Conservation (phyloP, 2,888 invertebrate species). For the Atrina japonica region DNA sequence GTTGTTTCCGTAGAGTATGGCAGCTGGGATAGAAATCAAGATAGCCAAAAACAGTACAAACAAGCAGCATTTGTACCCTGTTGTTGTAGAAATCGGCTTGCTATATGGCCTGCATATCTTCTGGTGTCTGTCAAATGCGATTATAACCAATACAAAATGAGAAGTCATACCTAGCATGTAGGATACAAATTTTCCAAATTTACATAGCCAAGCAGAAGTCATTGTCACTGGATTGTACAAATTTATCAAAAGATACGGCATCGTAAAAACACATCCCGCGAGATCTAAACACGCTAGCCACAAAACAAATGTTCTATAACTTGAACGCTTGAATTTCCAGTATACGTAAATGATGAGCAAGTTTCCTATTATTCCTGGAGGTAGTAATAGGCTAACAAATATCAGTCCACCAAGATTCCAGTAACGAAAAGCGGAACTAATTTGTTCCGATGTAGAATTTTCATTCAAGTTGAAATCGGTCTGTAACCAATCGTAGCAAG, state of each 20-base stretch:
- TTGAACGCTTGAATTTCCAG: constrained; percentile 12
- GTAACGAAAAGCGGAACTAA: neutral
- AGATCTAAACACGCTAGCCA: constrained; percentile 11
- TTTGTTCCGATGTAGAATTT: constrained; percentile 1
- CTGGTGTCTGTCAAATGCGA: constrained; percentile 4
- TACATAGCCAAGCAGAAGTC: constrained; percentile 5
- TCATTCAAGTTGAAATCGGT: constrained; percentile 12
- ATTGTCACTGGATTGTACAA: constrained; percentile 2
- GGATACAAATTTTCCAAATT: constrained; percentile 11
- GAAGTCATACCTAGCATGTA: constrained; percentile 13
- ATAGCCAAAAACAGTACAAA: neutral
- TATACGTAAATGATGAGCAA: constrained; percentile 7
- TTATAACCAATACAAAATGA: constrained; percentile 17
- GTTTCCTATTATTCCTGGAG: constrained; percentile 12
- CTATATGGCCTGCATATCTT: constrained; percentile 13
- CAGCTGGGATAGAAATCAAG: constrained; percentile 3
- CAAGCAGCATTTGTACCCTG: neutral
- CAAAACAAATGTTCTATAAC: constrained; percentile 11
- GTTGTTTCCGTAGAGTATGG: constrained; percentile 16
- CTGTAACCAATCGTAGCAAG: constrained; percentile 4
- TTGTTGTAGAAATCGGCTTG: neutral
- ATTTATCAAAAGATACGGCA: constrained; percentile 14
- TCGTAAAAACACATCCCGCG: constrained; percentile 7
- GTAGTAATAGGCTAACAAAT: neutral
- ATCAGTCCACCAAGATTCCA: constrained; percentile 10